A percentile compares a stretch with the other conserved stretches of the same genome.
phyloP scores from a whole-genome alignment of 2,113 vertebrate genomes.

The Brachyhypopomus occidentalis region DNA sequence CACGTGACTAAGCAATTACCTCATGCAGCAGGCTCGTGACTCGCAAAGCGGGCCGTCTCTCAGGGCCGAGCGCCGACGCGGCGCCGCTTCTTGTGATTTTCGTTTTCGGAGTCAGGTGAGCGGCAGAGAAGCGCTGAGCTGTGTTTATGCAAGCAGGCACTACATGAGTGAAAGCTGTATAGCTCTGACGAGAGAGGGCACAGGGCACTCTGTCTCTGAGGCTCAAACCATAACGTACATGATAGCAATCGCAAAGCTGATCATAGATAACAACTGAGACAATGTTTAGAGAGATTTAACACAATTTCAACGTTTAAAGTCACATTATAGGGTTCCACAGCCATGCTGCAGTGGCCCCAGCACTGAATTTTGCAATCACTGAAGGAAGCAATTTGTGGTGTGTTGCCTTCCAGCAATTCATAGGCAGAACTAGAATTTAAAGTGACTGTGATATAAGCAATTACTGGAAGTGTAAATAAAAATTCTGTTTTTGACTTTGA shows the following conservation, averaged over 20 bases:
- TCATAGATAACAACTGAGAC: background rate
- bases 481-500: background rate
- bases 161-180: background rate
- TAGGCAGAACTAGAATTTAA: background rate
- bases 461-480: background rate
- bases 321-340: background rate
- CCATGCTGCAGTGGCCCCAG: background rate
- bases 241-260: background rate
- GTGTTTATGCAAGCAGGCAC: background rate
- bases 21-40: background rate
- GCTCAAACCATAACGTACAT: background rate
- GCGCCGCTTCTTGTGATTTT: background rate
- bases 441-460: background rate
- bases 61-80: background rate
- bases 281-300: background rate
- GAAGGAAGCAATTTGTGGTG: background rate
- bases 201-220: background rate
- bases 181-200: background rate
- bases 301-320: background rate
- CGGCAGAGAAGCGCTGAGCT: background rate
- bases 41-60: background rate
- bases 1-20: slow-evolving; percentile 27
- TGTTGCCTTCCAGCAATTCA: background rate
- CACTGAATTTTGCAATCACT: background rate
- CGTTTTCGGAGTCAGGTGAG: background rate